Evolutionary conservation across 2,888 invertebrate genomes (phyloP).

Genomic region (Rhyacophila evoluta): DNA sequence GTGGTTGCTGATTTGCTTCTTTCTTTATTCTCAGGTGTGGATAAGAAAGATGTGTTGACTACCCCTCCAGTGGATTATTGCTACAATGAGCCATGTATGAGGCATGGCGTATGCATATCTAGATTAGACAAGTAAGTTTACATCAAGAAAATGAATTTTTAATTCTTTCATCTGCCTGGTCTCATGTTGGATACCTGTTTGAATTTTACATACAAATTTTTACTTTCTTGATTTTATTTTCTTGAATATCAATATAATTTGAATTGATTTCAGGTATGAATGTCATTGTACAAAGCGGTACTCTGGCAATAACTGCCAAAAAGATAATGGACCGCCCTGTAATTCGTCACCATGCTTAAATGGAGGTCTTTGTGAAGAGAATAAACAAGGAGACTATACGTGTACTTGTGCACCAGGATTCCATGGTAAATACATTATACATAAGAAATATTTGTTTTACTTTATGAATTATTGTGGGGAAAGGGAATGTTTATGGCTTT

Average conservation of each 20-base stretch:
- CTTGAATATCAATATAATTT: background rate
- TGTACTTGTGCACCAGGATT: slow-evolving; percentile 79
- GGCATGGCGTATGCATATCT: slow-evolving; percentile 84
- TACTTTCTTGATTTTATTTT: background rate
- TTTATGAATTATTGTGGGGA: no score
- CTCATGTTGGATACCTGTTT: no score
- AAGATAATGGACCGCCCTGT: slow-evolving; percentile 83
- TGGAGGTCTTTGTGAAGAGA: slow-evolving; percentile 79
- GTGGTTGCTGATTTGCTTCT: no score
- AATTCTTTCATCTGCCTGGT: no score
- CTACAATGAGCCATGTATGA: slow-evolving; percentile 84
- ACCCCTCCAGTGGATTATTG: slow-evolving; percentile 77
- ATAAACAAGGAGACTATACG: slow-evolving; percentile 76
- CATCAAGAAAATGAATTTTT: no score
- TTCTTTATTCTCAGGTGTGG: slow-evolving; percentile 63
- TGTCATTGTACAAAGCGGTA: slow-evolving; percentile 88
- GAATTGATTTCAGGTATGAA: slow-evolving; percentile 71
- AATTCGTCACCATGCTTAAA: slow-evolving; percentile 78
- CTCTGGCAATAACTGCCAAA: slow-evolving; percentile 89
- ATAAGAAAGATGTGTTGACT: slow-evolving; percentile 69
- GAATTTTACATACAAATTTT: no score
- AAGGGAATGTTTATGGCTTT: no score
- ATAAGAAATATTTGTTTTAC: no score
- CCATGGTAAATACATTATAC: slow-evolving; percentile 72
- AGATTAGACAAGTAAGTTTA: slow-evolving; percentile 72